phyloP scores from a whole-genome alignment of 2,113 vertebrate species.

The Zosterops borbonicus region DNA sequence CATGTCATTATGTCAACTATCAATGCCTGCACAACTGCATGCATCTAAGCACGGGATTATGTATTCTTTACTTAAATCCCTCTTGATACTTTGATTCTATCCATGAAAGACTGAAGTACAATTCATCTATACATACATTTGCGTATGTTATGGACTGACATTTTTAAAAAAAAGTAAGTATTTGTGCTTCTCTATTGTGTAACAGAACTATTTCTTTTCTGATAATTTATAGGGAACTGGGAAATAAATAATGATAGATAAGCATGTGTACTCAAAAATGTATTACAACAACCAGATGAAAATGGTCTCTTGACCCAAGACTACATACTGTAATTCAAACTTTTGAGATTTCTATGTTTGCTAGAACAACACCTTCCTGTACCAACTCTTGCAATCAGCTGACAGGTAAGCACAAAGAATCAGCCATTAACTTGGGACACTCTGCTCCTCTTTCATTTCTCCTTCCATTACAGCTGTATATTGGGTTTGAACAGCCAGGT shows the following conservation, averaged over 20 bases:
- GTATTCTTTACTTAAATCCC: background rate
- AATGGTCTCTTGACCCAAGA: background rate
- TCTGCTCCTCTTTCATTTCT: background rate
- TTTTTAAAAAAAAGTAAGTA: background rate
- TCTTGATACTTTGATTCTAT: background rate
- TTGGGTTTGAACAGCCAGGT: background rate
- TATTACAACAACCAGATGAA: background rate
- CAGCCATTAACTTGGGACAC: background rate
- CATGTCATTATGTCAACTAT: background rate
- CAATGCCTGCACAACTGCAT: background rate
- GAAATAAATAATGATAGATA: background rate
- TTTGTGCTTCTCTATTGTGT: background rate
- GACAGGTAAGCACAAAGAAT: background rate
- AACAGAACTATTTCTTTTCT: background rate
- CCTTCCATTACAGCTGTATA: background rate
- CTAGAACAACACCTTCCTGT: background rate
- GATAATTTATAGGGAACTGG: background rate
- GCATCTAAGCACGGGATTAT: background rate
- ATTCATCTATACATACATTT: background rate
- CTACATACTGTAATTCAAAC: background rate
- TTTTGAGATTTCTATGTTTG: background rate
- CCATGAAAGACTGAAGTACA: background rate
- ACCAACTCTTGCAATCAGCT: background rate
- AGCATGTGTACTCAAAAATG: background rate
- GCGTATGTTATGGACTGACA: background rate